These are phyloP conservation scores for Acanthopleura granulata DNA, from an alignment of 2,888 invertebrate genomes.

Conservation along the genomic window DNA sequence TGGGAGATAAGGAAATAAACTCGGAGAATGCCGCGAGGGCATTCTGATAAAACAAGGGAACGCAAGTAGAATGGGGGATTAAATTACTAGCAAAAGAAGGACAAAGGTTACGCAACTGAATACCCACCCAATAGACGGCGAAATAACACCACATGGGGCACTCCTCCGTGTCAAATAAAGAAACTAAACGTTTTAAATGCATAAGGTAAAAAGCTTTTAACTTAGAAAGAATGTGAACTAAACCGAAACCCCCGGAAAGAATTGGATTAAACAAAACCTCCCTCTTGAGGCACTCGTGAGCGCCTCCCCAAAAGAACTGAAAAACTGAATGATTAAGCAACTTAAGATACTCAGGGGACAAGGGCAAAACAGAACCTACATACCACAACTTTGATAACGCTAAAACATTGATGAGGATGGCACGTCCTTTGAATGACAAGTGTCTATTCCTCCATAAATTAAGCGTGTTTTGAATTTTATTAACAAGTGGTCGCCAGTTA, in stretches of 20 bases:
- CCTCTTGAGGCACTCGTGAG: constrained; percentile 3
- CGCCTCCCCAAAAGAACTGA: constrained; percentile 1
- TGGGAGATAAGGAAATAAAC: background rate
- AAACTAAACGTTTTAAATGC: background rate
- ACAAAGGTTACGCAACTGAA: background rate
- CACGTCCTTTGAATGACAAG: background rate
- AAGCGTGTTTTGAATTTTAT: background rate
- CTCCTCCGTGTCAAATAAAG: background rate
- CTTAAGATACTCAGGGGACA: background rate
- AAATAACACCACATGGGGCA: background rate
- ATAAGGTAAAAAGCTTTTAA: background rate
- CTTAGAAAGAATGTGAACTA: background rate
- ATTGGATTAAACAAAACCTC: background rate
- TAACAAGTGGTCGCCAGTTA: background rate
- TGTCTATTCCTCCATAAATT: background rate
- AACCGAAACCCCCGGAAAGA: background rate
- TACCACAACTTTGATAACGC: constrained; percentile 6
- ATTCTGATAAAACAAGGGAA: background rate
- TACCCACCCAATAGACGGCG: background rate
- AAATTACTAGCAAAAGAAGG: background rate
- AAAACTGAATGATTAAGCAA: background rate
- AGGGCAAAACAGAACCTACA: constrained; percentile 5
- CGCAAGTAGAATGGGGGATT: constrained; percentile 1
- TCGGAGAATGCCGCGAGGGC: background rate
- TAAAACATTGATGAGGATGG: background rate